phyloP scores from a whole-genome alignment of 2,888 invertebrate genomes.

The Nephrotoma guestfalica region DNA sequence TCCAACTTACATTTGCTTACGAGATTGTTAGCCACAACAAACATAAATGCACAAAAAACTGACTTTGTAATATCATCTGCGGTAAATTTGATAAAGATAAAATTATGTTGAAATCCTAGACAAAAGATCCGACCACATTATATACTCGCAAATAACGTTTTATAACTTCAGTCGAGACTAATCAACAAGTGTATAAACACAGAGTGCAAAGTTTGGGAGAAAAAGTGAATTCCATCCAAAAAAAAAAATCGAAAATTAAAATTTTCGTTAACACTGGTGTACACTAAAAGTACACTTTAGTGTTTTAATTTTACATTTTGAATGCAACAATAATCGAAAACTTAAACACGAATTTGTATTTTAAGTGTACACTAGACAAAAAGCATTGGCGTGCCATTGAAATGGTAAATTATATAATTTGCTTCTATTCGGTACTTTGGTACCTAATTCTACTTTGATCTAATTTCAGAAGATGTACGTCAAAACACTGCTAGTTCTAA shows the following conservation, averaged over 20 bases:
- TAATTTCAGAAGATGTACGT: not conserved
- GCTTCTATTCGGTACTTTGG: not conserved
- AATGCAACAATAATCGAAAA: not conserved
- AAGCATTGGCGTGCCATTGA: not conserved
- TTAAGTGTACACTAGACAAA: not conserved
- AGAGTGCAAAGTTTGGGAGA: not conserved
- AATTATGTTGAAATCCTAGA: not conserved
- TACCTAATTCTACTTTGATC: not conserved
- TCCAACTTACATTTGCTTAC: not conserved
- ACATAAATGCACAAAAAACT: not conserved
- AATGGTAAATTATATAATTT: not conserved
- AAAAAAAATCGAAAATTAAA: not conserved
- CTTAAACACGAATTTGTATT: not conserved
- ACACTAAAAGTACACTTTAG: not conserved
- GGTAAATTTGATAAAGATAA: not conserved
- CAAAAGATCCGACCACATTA: not conserved
- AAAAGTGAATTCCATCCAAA: not conserved
- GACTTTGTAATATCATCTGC: not conserved
- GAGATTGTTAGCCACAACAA: not conserved
- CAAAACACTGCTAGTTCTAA: not conserved
- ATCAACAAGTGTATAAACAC: not conserved
- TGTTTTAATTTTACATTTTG: not conserved
- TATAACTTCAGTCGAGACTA: not conserved
- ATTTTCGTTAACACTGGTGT: not conserved
- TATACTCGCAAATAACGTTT: not conserved